Evolutionary conservation across 2,797 vertebrate genomes (phyloP), one percentile per base, ranked within the genome.

Genomic region (Thamnophis elegans): DNA sequence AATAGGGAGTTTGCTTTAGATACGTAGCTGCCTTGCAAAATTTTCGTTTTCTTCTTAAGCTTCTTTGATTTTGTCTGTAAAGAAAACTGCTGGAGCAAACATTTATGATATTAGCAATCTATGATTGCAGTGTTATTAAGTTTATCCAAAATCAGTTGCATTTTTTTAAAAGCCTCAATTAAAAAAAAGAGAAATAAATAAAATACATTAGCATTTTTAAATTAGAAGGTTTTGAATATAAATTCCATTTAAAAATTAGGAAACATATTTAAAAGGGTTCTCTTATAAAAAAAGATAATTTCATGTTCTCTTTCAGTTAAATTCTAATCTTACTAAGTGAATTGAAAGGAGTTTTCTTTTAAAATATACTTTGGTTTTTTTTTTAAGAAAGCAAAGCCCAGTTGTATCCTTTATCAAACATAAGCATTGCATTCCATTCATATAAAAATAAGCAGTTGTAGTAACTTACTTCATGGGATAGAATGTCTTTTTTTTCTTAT

Each of bases 1-100:
- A 98, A 97, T 98, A 97, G 28, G 95, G 95, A 96, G 96, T 95
- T 95, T 94, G 93, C 90, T 96, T 89, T 92, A 68, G 1, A 0
- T n/a, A 0, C 90, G 92, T 94, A 96, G 96, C 95, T 96, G 95
- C 95, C 96, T 96, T 93, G 94, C 88, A 85, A 91, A 94, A 85
- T 18, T 89, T 89, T 93, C 89, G 94, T 96, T 94, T 91, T 94
- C 93, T 26, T 85, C 58, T 4, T 12, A 0, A 56, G 4, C 56
- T 1, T 5, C 14, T 53, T 14, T 22, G 25, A 51, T 36, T 54
- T 16, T 47, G 36, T 56, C 42, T 16, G 53, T 13, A 56, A 26
- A 56, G 60, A 28, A 87, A 32, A 22, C 12, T 36, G 12, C n/a
- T 36, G 51, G 22, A 91, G 25, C 51, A 87, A 87, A 54, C 4